Conservation (phyloP, 1,140 invertebrate genomes). For the Drosophila bipectinata region DNA sequence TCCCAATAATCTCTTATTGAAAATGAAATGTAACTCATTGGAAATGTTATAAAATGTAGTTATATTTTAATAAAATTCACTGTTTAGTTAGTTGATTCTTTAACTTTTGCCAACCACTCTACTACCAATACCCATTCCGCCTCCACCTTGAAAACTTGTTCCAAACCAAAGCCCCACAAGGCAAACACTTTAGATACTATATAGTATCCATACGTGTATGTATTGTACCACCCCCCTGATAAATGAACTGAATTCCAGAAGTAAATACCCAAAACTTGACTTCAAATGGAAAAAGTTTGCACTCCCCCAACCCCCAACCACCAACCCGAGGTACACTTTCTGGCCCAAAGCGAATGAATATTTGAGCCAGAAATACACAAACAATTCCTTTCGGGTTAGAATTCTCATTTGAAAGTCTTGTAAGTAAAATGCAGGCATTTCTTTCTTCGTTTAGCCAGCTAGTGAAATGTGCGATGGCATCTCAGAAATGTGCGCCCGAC, state of each 20-base stretch:
- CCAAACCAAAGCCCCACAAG: constrained; percentile 19
- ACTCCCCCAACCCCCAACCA: constrained; percentile 16
- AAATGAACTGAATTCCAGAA: constrained; percentile 38
- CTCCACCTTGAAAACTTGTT: constrained; percentile 29
- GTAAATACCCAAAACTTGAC: constrained; percentile 47
- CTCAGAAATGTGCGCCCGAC: constrained; percentile 67
- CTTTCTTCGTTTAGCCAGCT: constrained; percentile 8
- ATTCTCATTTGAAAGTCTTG: constrained; percentile 50
- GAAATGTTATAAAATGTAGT: not conserved
- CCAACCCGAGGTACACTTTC: constrained; percentile 16
- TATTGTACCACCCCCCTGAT: not conserved
- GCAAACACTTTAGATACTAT: constrained; percentile 2
- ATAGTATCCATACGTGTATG: not conserved
- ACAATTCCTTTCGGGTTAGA: constrained; percentile 51
- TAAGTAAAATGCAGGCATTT: constrained; percentile 39
- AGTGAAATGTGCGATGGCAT: constrained; percentile 71
- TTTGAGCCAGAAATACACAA: constrained; percentile 28
- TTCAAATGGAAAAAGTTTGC: constrained; percentile 50
- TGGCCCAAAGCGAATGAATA: constrained; percentile 43
- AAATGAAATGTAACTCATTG: not conserved
- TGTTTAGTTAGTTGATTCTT: not conserved
- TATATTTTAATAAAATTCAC: not conserved
- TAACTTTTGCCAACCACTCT: no score
- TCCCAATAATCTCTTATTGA: not conserved
- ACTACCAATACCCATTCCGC: constrained; percentile 8